Percentiles rank a stretch among this genome's conserved stretches.
Conservation (phyloP, 2,888 invertebrate species). For the Plebejus argus region DNA sequence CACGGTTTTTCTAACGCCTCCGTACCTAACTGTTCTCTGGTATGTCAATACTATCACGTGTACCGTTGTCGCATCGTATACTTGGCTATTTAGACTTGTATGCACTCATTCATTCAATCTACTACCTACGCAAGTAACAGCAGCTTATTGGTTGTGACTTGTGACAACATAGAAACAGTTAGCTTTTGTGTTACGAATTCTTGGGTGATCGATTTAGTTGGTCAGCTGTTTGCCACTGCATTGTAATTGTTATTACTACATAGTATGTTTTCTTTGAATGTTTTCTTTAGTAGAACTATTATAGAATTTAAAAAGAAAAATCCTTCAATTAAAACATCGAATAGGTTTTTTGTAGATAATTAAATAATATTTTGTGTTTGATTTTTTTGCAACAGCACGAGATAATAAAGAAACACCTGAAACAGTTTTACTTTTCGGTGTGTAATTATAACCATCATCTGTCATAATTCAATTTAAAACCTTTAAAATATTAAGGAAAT, state of each 20-base stretch:
- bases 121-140: constrained; percentile 8
- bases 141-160: constrained; percentile 3
- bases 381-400: background rate
- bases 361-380: background rate
- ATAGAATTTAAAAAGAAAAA: background rate
- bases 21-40: constrained; percentile 63
- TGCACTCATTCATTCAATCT: constrained; percentile 23
- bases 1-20: constrained; percentile 70
- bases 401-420: too few species aligned
- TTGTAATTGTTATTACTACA: background rate
- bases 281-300: background rate
- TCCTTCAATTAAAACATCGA: too few species aligned
- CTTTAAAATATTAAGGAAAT: constrained; percentile 9
- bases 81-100: constrained; percentile 20
- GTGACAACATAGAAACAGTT: background rate
- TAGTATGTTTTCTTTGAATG: too few species aligned
- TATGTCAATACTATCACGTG: constrained; percentile 37
- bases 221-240: background rate
- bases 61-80: constrained; percentile 35
- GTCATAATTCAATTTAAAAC: background rate
- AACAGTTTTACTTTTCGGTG: background rate
- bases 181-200: background rate
- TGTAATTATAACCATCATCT: background rate
- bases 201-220: background rate
- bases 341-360: too few species aligned